Evolutionary conservation across 2,113 vertebrate genomes (phyloP).

Genomic region (Anser brachyrhynchus): DNA sequence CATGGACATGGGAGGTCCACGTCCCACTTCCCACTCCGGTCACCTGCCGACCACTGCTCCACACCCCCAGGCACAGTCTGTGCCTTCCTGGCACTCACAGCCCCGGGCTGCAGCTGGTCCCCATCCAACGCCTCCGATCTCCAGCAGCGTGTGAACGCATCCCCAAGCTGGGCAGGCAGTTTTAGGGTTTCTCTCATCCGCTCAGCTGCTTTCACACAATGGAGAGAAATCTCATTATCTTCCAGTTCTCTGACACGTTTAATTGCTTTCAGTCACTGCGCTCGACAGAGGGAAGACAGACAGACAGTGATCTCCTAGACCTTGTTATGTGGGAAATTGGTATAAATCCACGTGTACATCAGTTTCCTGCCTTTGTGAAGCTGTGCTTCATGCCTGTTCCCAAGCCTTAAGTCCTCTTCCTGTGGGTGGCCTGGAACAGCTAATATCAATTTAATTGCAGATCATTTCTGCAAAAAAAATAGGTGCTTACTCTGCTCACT

Average conservation of each 20-base stretch:
- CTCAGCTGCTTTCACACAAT: background rate
- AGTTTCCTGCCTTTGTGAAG: conserved; percentile 24
- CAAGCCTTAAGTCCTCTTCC: background rate
- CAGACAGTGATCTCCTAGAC: background rate
- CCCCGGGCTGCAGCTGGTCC: background rate
- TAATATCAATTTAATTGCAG: background rate
- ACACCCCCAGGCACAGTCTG: background rate
- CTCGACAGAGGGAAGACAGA: background rate
- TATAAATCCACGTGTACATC: background rate
- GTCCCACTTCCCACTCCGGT: background rate
- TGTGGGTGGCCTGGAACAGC: background rate
- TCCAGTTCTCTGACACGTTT: background rate
- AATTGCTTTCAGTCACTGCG: background rate
- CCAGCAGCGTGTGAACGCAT: background rate
- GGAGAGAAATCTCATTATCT: background rate
- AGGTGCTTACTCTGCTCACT: background rate
- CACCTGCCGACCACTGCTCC: background rate
- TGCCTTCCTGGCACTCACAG: background rate
- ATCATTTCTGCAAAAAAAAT: background rate
- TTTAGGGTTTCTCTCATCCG: background rate
- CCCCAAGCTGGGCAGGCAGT: background rate
- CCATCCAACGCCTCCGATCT: background rate
- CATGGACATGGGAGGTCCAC: background rate
- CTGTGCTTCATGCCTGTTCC: background rate
- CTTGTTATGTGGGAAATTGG: background rate